phyloP scores from a whole-genome alignment of 2,113 vertebrate genomes.

The Ophiodon elongatus region DNA sequence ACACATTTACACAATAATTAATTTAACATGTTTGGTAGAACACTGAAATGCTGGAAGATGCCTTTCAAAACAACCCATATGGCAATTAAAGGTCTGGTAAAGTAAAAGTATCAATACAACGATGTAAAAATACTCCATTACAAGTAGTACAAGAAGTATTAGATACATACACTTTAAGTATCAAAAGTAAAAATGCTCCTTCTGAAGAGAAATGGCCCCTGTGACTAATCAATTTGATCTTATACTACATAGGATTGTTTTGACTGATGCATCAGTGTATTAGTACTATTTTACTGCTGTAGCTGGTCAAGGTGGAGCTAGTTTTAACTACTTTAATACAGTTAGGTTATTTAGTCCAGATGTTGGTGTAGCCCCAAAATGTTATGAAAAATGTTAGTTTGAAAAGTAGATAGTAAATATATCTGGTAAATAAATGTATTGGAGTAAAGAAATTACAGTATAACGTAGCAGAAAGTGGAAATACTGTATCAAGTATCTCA shows the following conservation, averaged over 20 bases:
- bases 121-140: background rate
- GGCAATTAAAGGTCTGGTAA: background rate
- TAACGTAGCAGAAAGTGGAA: background rate
- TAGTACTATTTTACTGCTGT: background rate
- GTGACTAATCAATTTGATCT: background rate
- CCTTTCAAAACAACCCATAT: background rate
- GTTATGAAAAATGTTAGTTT: too few relatives aligned
- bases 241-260: background rate
- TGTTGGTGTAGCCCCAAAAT: too few relatives aligned
- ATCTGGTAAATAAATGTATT: background rate
- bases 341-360: too few relatives aligned
- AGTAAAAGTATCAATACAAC: background rate
- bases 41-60: background rate
- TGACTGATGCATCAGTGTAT: background rate
- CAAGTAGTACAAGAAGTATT: background rate
- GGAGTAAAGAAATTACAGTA: background rate
- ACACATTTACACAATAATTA: background rate
- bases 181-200: background rate
- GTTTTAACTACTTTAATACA: background rate
- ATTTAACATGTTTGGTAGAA: slow-evolving; percentile 1
- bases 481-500: background rate
- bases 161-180: background rate
- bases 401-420: background rate
- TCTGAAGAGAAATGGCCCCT: background rate
- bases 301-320: background rate